Percentiles rank a stretch among this genome's conserved stretches.
phyloP scores from a whole-genome alignment of 2,888 invertebrate genomes.

The Crossocerus cetratus region DNA sequence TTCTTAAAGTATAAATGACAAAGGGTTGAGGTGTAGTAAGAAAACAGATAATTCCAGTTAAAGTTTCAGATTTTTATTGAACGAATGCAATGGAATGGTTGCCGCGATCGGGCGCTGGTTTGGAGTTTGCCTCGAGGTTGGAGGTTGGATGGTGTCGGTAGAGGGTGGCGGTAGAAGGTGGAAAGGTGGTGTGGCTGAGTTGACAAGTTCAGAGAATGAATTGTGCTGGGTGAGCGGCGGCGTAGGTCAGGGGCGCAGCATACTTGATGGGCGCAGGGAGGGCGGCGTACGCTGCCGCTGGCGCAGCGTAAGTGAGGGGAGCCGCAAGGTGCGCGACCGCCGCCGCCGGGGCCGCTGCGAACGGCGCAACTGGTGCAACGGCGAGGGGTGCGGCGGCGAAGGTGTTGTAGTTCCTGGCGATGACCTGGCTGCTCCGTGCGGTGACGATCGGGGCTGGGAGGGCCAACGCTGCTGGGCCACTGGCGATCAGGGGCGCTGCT shows the following conservation, averaged over 20 bases:
- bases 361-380: conserved; percentile 76
- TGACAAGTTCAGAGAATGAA: conserved; percentile 74
- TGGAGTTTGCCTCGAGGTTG: not conserved
- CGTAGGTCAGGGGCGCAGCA: conserved; percentile 53
- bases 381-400: conserved; percentile 79
- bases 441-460: conserved; percentile 80
- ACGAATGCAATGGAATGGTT: too few relatives aligned
- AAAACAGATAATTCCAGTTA: too few relatives aligned
- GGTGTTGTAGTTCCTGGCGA: conserved; percentile 82
- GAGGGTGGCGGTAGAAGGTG: conserved; percentile 74
- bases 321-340: conserved; percentile 73
- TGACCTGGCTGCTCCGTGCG: conserved; percentile 82
- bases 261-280: conserved; percentile 68
- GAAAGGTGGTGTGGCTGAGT: conserved; percentile 62
- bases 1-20: too few relatives aligned
- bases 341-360: conserved; percentile 77
- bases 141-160: not conserved
- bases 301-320: conserved; percentile 64
- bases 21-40: too few relatives aligned
- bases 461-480: conserved; percentile 58
- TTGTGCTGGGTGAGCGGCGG: conserved; percentile 68
- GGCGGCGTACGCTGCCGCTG: conserved; percentile 10
- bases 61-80: too few relatives aligned
- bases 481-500: conserved; percentile 62
- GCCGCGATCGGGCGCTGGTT: too few relatives aligned